Conservation (phyloP, 2,797 vertebrate genomes). For the Phalanger gymnotis region DNA sequence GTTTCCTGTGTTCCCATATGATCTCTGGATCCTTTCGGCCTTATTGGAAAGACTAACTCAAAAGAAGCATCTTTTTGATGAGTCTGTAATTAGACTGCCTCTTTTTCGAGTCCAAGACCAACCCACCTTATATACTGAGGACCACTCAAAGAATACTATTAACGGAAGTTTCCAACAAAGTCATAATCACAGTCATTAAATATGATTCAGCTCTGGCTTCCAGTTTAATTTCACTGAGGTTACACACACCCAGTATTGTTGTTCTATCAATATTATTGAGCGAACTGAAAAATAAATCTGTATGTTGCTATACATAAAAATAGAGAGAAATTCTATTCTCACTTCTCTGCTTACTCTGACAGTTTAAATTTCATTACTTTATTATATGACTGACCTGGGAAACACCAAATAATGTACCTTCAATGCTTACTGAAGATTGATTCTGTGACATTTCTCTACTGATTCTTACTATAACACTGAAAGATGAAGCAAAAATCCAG, state of each 20-base stretch:
- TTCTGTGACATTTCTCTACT: constrained; percentile 11
- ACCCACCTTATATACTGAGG: background rate
- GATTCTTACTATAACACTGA: background rate
- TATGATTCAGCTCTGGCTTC: background rate
- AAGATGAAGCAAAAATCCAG: background rate
- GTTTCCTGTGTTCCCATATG: background rate
- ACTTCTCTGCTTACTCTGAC: background rate
- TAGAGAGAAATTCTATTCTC: background rate
- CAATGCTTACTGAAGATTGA: background rate
- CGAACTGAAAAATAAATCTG: background rate
- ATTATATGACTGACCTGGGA: background rate
- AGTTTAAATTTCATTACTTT: background rate
- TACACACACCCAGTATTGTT: background rate
- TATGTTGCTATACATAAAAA: background rate
- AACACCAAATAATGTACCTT: constrained; percentile 30
- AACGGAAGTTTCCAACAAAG: background rate
- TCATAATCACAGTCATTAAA: background rate
- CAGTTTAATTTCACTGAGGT: background rate
- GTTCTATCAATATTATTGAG: background rate
- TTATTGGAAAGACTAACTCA: background rate
- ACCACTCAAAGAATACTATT: background rate
- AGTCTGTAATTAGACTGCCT: background rate
- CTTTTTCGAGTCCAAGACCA: background rate
- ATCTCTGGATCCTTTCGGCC: background rate
- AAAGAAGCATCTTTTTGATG: background rate